Conservation (phyloP, 2,797 vertebrate species). For the Lindbergichthys nudifrons region DNA sequence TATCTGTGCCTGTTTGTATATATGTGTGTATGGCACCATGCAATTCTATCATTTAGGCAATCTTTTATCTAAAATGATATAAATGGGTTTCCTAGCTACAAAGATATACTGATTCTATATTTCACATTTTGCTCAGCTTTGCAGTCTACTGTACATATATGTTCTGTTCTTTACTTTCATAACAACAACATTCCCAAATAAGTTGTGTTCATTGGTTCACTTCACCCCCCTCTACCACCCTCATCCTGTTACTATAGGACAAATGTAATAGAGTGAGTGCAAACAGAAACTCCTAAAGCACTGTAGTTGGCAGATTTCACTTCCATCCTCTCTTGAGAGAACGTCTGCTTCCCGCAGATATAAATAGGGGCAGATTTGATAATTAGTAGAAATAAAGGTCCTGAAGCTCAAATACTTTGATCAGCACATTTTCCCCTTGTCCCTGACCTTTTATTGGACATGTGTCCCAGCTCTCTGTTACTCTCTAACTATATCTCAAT, state of each 20-base stretch:
- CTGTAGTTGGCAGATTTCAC: slow-evolving; percentile 81
- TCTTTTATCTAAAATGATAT: slow-evolving; percentile 17
- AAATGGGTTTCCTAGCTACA: slow-evolving; percentile 11
- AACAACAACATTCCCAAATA: slow-evolving; percentile 38
- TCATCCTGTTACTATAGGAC: slow-evolving; percentile 59
- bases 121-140: slow-evolving; percentile 16
- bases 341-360: slow-evolving; percentile 79
- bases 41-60: slow-evolving; percentile 16
- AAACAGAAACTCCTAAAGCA: slow-evolving; percentile 72
- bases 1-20: slow-evolving; percentile 30
- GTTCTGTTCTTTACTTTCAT: slow-evolving; percentile 31
- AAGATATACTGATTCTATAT: slow-evolving; percentile 18
- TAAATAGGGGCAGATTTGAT: slow-evolving; percentile 84
- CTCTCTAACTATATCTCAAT: slow-evolving; percentile 38
- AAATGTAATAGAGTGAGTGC: slow-evolving; percentile 64
- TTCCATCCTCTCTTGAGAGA: slow-evolving; percentile 77
- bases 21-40: slow-evolving; percentile 26
- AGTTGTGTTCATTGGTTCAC: slow-evolving; percentile 52
- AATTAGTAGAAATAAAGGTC: slow-evolving; percentile 84
- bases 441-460: slow-evolving; percentile 76
- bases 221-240: slow-evolving; percentile 41
- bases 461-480: slow-evolving; percentile 47
- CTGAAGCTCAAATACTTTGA: slow-evolving; percentile 76
- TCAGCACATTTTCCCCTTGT: slow-evolving; percentile 71
- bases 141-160: slow-evolving; percentile 20